phyloP scores from a whole-genome alignment of 2,797 vertebrate genomes.

The Steatocranus sp. region DNA sequence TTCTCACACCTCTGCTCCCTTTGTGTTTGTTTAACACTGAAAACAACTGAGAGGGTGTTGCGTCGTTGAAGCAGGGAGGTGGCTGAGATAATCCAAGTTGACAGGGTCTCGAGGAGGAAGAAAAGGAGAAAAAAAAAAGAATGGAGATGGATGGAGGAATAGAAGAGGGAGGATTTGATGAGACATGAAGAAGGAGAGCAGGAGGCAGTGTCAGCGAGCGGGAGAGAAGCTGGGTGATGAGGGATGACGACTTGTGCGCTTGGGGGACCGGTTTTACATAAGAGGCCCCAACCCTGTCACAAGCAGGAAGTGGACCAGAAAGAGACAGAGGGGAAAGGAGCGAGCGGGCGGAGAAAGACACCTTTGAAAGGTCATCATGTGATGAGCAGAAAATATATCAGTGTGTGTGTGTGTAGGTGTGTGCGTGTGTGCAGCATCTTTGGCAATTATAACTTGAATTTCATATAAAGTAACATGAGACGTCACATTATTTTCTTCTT shows the following conservation, averaged over 20 bases:
- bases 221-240: constrained; percentile 18
- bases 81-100: constrained; percentile 13
- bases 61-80: constrained; percentile 6
- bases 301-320: constrained; percentile 47
- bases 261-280: constrained; percentile 56
- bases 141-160: constrained; percentile 6
- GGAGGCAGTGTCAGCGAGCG: constrained; percentile 2
- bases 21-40: constrained; percentile 7
- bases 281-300: constrained; percentile 35
- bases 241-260: constrained; percentile 52
- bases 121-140: background rate
- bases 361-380: constrained; percentile 11
- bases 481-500: background rate
- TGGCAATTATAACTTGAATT: background rate
- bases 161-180: background rate
- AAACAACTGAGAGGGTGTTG: constrained; percentile 23
- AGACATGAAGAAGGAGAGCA: constrained; percentile 13
- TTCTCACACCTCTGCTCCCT: background rate
- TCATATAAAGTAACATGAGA: background rate
- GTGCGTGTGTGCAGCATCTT: background rate
- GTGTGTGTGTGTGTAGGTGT: background rate
- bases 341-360: background rate
- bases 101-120: constrained; percentile 35
- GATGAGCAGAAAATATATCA: background rate
- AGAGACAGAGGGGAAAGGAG: constrained; percentile 5